These are phyloP conservation scores for Rapana venosa DNA, from an alignment of 2,888 invertebrate species.

Conservation along the genomic window DNA sequence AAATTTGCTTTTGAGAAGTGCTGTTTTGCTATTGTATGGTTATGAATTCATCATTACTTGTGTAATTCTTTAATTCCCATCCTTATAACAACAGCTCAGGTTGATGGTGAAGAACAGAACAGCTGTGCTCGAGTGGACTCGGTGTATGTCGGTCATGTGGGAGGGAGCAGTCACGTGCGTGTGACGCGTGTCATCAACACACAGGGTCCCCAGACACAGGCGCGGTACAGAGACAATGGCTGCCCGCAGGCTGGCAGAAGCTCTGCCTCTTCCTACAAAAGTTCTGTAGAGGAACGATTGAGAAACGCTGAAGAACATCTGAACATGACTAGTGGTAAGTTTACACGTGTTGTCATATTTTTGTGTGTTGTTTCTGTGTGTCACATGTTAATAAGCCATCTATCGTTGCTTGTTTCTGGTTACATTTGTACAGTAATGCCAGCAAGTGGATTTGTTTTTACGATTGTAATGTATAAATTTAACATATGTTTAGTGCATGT, in stretches of 20 bases:
- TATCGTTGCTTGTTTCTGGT: no score
- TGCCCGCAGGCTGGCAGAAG: not conserved
- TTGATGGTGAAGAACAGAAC: slow-evolving; percentile 76
- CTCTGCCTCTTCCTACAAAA: slow-evolving; percentile 66
- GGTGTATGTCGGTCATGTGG: slow-evolving; percentile 85
- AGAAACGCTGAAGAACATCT: slow-evolving; percentile 84
- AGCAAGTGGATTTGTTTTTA: no score
- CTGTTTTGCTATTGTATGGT: no score
- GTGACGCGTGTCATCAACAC: slow-evolving; percentile 69
- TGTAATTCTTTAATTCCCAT: no score
- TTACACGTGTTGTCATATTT: not conserved
- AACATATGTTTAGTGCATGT: no score
- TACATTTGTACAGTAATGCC: no score
- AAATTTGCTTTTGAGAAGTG: no score
- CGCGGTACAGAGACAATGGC: not conserved
- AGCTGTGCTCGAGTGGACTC: slow-evolving; percentile 88
- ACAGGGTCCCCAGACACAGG: slow-evolving; percentile 78
- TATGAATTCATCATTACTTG: no score
- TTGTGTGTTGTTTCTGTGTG: no score
- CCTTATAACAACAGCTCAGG: not conserved
- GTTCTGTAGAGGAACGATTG: slow-evolving; percentile 85
- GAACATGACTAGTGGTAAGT: slow-evolving; percentile 74
- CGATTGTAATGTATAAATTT: no score
- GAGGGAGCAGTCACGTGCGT: slow-evolving; percentile 89
- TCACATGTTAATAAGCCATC: no score